Conservation (phyloP, 2,888 invertebrate species). For the Monochamus alternatus region DNA sequence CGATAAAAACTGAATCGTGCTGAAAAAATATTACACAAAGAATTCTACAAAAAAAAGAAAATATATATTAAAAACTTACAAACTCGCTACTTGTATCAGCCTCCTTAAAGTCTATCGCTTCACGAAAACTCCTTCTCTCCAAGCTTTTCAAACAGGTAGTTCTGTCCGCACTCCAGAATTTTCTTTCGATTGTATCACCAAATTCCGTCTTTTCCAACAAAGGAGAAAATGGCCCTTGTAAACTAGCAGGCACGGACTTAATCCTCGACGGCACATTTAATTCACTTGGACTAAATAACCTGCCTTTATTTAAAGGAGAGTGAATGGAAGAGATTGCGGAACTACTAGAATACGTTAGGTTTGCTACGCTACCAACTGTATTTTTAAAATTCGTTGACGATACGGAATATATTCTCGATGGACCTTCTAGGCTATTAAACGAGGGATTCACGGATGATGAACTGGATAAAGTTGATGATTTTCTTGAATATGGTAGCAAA, state of each 20-base stretch:
- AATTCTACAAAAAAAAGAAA: background rate
- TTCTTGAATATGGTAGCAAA: conserved; percentile 42
- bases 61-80: conserved; percentile 39
- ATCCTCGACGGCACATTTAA: conserved; percentile 11
- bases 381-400: conserved; percentile 38
- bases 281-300: conserved; percentile 27
- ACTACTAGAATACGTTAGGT: conserved; percentile 7
- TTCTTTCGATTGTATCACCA: conserved; percentile 5
- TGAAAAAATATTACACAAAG: conserved; percentile 28
- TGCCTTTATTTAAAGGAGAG: conserved; percentile 27
- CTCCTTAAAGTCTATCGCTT: conserved; percentile 37
- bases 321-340: background rate
- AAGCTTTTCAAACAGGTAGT: conserved; percentile 15
- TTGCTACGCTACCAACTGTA: conserved; percentile 36
- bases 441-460: conserved; percentile 42
- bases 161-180: conserved; percentile 41
- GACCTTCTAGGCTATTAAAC: conserved; percentile 52
- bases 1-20: conserved; percentile 53
- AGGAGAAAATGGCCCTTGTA: conserved; percentile 13
- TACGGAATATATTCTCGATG: conserved; percentile 50
- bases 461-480: conserved; percentile 36
- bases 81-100: conserved; percentile 40
- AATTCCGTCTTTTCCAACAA: background rate
- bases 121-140: conserved; percentile 26
- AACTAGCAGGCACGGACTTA: conserved; percentile 13